Conservation (phyloP, 92 coral and sea anemone species). For the Bergia puertoricense region DNA sequence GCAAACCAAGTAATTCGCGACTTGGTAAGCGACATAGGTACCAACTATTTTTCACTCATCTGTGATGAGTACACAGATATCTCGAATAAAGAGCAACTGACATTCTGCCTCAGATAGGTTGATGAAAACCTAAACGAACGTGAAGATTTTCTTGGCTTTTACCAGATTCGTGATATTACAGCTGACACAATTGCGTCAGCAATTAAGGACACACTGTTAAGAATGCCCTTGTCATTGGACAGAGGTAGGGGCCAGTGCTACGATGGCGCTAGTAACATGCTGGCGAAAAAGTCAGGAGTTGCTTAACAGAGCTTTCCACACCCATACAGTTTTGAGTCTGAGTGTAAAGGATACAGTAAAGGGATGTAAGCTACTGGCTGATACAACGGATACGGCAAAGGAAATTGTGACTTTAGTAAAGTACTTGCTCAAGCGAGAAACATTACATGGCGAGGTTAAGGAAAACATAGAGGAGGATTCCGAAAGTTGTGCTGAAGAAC, state of each 20-base stretch:
- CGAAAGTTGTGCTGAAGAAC: conserved; percentile 31
- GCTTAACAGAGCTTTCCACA: conserved; percentile 42
- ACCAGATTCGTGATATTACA: conserved; percentile 47
- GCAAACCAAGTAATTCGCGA: conserved; percentile 35
- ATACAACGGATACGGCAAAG: conserved; percentile 47
- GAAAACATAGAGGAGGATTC: conserved; percentile 39
- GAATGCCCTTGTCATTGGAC: conserved; percentile 4
- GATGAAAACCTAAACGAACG: conserved; percentile 34
- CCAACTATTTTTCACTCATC: not conserved
- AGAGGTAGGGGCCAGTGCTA: conserved; percentile 61
- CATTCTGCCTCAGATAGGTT: conserved; percentile 54
- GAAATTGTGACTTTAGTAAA: conserved; percentile 43
- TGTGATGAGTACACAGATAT: conserved; percentile 30
- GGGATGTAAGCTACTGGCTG: conserved; percentile 39
- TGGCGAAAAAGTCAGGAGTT: conserved; percentile 35
- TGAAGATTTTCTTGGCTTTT: conserved; percentile 57
- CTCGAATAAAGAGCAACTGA: conserved; percentile 52
- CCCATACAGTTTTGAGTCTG: conserved; percentile 21
- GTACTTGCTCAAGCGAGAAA: conserved; percentile 53
- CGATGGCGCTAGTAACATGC: conserved; percentile 64
- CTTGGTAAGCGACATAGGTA: conserved; percentile 24
- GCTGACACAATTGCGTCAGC: conserved; percentile 30
- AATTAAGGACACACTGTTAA: conserved; percentile 31
- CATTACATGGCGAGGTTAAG: conserved; percentile 24
- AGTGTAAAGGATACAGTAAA: conserved; percentile 48